Percentiles rank a stretch among this genome's conserved stretches.
Conservation (phyloP, 2,113 vertebrate genomes). For the Camarhynchus parvulus region DNA sequence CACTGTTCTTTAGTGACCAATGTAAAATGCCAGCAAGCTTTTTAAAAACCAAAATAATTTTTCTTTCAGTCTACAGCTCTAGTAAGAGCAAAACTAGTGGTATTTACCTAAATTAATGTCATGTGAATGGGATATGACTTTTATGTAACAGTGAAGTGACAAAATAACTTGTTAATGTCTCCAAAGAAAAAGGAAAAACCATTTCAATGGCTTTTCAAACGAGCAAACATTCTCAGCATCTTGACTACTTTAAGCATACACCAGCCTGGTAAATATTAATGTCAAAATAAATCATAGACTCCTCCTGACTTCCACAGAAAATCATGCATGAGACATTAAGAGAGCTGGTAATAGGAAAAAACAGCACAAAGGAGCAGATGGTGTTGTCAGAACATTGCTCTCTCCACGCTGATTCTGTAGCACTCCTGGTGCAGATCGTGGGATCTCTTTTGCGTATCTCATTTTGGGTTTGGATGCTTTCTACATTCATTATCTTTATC, state of each 20-base stretch:
- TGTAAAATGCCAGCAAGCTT: neutral
- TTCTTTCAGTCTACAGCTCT: neutral
- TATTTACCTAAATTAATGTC: neutral
- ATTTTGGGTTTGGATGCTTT: conserved; percentile 3
- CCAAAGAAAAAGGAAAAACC: neutral
- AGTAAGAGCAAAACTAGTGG: neutral
- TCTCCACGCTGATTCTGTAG: conserved; percentile 34
- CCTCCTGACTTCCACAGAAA: conserved; percentile 37
- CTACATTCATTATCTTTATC: conserved; percentile 23
- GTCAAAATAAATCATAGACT: conserved; percentile 53
- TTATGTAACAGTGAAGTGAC: neutral
- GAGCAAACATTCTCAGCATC: neutral
- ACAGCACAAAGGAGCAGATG: conserved; percentile 56
- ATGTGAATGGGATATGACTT: neutral
- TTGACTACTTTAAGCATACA: neutral
- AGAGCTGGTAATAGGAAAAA: neutral
- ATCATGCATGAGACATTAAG: conserved; percentile 32
- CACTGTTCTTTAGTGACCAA: neutral
- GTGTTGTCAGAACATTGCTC: conserved; percentile 53
- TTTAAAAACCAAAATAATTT: neutral
- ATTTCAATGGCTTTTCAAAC: neutral
- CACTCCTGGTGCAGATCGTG: neutral
- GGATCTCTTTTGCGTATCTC: neutral
- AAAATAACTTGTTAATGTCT: neutral
- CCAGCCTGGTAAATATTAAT: conserved; percentile 35